Evolutionary conservation across 2,888 invertebrate genomes (phyloP).

Genomic region (Alentia gelatinosa): DNA sequence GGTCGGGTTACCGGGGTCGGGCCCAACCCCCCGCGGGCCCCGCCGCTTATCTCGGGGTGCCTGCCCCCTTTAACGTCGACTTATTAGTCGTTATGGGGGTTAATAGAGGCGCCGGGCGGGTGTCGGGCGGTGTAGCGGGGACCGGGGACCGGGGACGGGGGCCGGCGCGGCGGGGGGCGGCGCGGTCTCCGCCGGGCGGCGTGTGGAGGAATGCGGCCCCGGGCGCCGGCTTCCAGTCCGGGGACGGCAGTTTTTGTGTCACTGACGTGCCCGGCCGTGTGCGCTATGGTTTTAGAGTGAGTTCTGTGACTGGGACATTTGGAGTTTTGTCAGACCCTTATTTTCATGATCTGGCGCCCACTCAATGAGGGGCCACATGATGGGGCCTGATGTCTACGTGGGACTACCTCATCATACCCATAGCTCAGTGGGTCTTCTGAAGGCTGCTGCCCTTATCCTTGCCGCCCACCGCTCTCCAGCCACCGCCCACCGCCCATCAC

Average conservation of each 20-base stretch:
- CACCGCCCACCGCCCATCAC: background rate
- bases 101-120: slow-evolving; percentile 18
- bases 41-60: too few relatives aligned
- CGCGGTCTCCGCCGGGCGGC: background rate
- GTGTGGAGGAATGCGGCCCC: slow-evolving; percentile 29
- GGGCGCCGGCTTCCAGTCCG: background rate
- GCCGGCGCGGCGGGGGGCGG: background rate
- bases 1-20: background rate
- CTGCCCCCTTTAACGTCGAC: slow-evolving; percentile 10
- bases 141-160: background rate
- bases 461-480: background rate
- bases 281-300: background rate
- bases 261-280: too few relatives aligned
- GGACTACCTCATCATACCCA: background rate
- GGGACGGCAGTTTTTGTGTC: background rate
- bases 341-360: background rate
- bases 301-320: background rate
- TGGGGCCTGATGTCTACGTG: too few relatives aligned
- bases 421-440: background rate
- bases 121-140: background rate
- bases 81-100: slow-evolving; percentile 43
- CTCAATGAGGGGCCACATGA: too few relatives aligned
- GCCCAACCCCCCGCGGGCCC: background rate
- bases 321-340: background rate
- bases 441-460: background rate